phyloP scores from a whole-genome alignment of 2,797 vertebrate genomes.

The Tarsius wallacei region DNA sequence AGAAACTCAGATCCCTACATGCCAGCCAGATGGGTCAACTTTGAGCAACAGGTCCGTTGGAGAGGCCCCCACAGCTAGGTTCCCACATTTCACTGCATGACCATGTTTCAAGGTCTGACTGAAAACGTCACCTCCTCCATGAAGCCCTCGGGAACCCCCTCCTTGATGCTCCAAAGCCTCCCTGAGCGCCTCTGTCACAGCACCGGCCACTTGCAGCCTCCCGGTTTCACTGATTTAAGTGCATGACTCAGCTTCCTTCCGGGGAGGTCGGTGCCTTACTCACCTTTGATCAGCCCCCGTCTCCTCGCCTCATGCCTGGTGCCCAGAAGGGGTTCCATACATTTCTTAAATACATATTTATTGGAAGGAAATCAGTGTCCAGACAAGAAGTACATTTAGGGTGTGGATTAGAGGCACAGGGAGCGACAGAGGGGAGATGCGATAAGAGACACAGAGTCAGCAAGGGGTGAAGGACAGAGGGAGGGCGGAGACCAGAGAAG shows the following conservation, averaged over 20 bases:
- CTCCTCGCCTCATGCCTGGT: conserved; percentile 36
- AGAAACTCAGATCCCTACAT: background rate
- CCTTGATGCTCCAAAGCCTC: background rate
- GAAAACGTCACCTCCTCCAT: background rate
- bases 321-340: conserved; percentile 21
- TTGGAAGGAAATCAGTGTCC: conserved; percentile 65
- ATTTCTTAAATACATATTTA: background rate
- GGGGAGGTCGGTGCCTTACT: conserved; percentile 23
- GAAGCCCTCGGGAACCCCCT: background rate
- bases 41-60: background rate
- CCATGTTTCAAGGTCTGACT: background rate
- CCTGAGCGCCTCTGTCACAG: background rate
- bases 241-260: conserved; percentile 62
- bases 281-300: conserved; percentile 52
- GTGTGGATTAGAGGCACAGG: background rate
- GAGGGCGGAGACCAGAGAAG: too few species aligned
- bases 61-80: background rate
- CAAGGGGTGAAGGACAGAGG: background rate
- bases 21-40: background rate
- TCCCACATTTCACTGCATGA: background rate
- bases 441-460: background rate
- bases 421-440: background rate
- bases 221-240: background rate
- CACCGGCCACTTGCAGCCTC: background rate
- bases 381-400: conserved; percentile 47